Percentiles rank a stretch among this genome's conserved stretches.
Conservation (phyloP, 2,888 invertebrate genomes). For the Euplagia quadripunctaria region DNA sequence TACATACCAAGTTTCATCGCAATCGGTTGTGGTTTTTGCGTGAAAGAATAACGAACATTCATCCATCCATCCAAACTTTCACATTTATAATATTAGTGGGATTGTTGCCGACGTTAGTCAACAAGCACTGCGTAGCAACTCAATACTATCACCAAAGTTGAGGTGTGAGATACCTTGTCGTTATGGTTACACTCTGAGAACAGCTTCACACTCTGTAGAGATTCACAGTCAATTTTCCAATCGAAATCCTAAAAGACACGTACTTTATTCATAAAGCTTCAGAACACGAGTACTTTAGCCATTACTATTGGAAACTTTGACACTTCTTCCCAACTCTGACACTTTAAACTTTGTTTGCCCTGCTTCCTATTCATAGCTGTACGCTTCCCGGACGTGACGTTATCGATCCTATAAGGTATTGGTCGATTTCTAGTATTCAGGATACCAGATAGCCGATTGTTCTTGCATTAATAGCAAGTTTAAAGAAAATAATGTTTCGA, state of each 20-base stretch:
- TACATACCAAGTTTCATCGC: too few species aligned
- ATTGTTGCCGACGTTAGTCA: too few species aligned
- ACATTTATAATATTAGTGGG: too few species aligned
- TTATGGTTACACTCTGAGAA: not conserved
- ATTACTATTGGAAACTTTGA: slow-evolving; percentile 43
- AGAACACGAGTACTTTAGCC: slow-evolving; percentile 24
- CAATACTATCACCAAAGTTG: too few species aligned
- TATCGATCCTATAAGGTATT: slow-evolving; percentile 53
- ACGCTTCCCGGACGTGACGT: slow-evolving; percentile 62
- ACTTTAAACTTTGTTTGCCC: slow-evolving; percentile 44
- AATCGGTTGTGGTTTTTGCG: too few species aligned
- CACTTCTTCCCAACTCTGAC: slow-evolving; percentile 31
- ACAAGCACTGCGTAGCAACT: too few species aligned
- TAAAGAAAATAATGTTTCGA: not conserved
- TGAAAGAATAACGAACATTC: too few species aligned
- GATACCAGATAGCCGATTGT: slow-evolving; percentile 35
- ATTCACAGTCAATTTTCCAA: not conserved
- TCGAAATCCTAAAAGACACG: slow-evolving; percentile 5
- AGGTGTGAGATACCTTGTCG: not conserved
- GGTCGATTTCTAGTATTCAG: slow-evolving; percentile 34
- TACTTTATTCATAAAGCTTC: slow-evolving; percentile 19
- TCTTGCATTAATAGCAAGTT: slow-evolving; percentile 18
- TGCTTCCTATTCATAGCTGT: slow-evolving; percentile 52
- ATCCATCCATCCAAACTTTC: too few species aligned
- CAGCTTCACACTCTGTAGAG: not conserved